A percentile compares a stretch with the other conserved stretches of the same genome.
Evolutionary conservation across 2,797 vertebrate species (phyloP).

Genomic region (Arctocebus calabarensis): DNA sequence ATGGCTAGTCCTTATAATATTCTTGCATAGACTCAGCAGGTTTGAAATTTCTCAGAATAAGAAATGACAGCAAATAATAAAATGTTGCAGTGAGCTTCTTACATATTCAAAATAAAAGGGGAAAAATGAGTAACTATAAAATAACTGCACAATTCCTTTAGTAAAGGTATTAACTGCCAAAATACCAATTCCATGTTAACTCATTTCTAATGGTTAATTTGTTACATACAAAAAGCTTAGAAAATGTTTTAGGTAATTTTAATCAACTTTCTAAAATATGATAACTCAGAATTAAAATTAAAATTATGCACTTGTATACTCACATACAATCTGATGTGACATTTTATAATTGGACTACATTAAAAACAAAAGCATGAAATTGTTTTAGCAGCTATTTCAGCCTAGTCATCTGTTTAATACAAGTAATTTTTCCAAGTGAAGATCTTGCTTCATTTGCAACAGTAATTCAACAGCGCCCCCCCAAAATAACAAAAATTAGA

Average conservation of each 20-base stretch:
- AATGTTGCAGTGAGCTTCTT: constrained; percentile 2
- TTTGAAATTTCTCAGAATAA: constrained; percentile 46
- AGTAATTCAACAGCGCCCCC: constrained; percentile 45
- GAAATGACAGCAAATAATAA: constrained; percentile 17
- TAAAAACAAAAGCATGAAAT: constrained; percentile 79
- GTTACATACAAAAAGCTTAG: constrained; percentile 46
- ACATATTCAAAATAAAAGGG: constrained; percentile 8
- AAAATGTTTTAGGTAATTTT: constrained; percentile 67
- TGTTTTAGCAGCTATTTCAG: constrained; percentile 69
- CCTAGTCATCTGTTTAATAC: constrained; percentile 76
- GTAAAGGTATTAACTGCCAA: constrained; percentile 60
- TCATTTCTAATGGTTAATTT: constrained; percentile 54
- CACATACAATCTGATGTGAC: constrained; percentile 68
- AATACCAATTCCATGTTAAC: constrained; percentile 54
- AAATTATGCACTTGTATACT: constrained; percentile 65
- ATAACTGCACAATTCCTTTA: constrained; percentile 49
- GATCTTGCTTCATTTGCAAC: constrained; percentile 58
- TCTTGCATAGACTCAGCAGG: neutral
- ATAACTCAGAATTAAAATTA: constrained; percentile 74
- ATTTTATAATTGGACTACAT: constrained; percentile 75
- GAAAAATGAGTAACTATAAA: constrained; percentile 43
- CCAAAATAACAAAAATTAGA: constrained; percentile 55
- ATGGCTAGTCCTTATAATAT: neutral
- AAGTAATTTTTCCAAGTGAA: constrained; percentile 75
- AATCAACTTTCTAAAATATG: constrained; percentile 70